Evolutionary conservation across 2,797 vertebrate species (phyloP).

Genomic region (Ciconia nigra): DNA sequence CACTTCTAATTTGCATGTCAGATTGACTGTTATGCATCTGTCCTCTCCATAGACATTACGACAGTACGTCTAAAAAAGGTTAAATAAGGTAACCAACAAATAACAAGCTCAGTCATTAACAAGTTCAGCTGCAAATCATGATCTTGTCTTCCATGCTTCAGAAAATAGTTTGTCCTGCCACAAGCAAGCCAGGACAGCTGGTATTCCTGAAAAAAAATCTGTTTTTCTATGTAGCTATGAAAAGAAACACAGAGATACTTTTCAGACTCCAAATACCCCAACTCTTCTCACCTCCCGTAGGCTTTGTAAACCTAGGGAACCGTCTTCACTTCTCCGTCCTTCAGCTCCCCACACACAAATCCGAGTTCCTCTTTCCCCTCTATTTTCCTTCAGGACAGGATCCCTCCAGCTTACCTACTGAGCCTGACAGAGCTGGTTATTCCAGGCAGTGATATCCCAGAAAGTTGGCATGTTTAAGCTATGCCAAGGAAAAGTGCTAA

Average conservation of each 20-base stretch:
- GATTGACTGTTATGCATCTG: neutral
- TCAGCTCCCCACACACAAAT: neutral
- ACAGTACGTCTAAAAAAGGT: neutral
- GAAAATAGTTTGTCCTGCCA: neutral
- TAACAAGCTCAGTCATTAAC: neutral
- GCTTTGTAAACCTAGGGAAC: neutral
- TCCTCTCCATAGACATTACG: neutral
- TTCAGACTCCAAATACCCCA: neutral
- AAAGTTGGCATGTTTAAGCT: neutral
- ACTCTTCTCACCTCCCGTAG: neutral
- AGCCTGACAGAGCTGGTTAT: neutral
- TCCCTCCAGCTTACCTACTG: neutral
- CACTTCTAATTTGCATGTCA: conserved; percentile 13
- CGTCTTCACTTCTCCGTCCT: neutral
- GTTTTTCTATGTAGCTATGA: neutral
- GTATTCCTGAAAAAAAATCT: neutral
- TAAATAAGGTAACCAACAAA: neutral
- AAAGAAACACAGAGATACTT: neutral
- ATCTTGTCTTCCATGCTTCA: neutral
- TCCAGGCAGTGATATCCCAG: neutral
- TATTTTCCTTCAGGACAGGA: neutral
- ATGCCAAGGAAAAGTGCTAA: neutral
- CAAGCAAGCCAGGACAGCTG: neutral
- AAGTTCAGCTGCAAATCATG: neutral
- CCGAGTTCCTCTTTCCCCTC: neutral